Evolutionary conservation across 2,888 invertebrate genomes (phyloP).

Genomic region (Phyllotreta cruciferae): DNA sequence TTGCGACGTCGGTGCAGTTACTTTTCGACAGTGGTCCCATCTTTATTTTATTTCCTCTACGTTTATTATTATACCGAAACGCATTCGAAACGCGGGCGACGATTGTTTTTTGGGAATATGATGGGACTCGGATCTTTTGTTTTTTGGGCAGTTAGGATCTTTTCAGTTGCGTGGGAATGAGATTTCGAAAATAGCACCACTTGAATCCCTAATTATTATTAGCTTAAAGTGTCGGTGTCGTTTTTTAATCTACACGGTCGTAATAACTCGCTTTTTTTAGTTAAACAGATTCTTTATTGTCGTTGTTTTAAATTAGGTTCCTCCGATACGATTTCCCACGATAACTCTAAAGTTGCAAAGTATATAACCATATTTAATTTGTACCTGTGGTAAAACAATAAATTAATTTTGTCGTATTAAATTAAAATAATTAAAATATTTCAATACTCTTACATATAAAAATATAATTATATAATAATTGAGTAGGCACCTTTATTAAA

Average conservation of each 20-base stretch:
- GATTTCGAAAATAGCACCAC: slow-evolving; percentile 11
- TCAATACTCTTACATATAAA: too few relatives aligned
- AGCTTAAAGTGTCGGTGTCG: slow-evolving; percentile 8
- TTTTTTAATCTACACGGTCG: slow-evolving; percentile 1
- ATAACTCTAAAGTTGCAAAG: background rate
- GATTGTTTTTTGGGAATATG: slow-evolving; percentile 31
- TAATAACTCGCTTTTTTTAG: slow-evolving; percentile 4
- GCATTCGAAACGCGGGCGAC: background rate
- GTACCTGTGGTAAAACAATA: too few relatives aligned
- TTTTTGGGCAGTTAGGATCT: slow-evolving; percentile 25
- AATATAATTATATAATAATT: too few relatives aligned
- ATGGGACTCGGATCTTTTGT: slow-evolving; percentile 30
- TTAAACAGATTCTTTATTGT: background rate
- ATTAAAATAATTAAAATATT: too few relatives aligned
- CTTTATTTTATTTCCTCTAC: background rate
- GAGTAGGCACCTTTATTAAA: too few relatives aligned
- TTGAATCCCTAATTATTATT: slow-evolving; percentile 18
- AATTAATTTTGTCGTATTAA: too few relatives aligned
- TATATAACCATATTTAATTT: too few relatives aligned
- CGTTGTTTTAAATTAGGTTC: slow-evolving; percentile 1
- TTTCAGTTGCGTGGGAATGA: slow-evolving; percentile 28
- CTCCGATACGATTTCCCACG: background rate
- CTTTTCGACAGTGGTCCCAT: background rate
- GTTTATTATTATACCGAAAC: background rate
- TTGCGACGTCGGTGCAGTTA: background rate